Evolutionary conservation across 1,140 invertebrate species (phyloP).

Genomic region (Plutomurus gul): DNA sequence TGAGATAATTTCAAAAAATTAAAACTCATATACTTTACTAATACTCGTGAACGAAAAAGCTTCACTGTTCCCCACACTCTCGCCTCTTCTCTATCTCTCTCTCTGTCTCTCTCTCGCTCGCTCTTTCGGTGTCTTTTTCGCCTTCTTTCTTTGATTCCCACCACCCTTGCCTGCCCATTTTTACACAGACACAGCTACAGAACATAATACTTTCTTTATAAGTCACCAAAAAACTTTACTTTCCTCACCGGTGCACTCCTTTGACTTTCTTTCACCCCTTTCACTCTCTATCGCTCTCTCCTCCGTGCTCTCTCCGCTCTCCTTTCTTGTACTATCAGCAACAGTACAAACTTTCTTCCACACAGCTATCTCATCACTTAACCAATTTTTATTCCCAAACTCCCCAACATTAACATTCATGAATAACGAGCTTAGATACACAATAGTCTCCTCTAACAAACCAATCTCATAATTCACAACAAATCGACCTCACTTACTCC

Average conservation of each 20-base stretch:
- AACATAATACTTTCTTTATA: constrained; percentile 5
- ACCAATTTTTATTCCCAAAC: constrained; percentile 21
- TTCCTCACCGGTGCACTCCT: constrained; percentile 8
- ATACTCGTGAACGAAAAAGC: constrained; percentile 9
- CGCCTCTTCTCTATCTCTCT: not conserved
- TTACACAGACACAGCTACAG: not conserved
- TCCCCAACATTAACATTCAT: constrained; percentile 15
- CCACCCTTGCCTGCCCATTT: not conserved
- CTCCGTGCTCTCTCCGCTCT: too few species aligned
- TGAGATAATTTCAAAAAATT: constrained; percentile 48
- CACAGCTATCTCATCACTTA: constrained; percentile 11
- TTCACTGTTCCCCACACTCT: not conserved
- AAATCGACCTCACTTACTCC: not conserved
- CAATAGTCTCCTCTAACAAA: not conserved
- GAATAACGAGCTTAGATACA: not conserved
- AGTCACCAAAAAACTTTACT: constrained; percentile 24
- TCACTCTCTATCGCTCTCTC: too few species aligned
- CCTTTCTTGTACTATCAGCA: not conserved
- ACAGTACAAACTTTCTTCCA: constrained; percentile 1
- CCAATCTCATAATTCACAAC: not conserved
- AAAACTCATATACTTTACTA: constrained; percentile 35
- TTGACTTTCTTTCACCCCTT: constrained; percentile 16
- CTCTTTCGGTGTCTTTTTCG: not conserved
- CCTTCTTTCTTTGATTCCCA: not conserved
- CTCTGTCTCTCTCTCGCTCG: not conserved